phyloP scores from a whole-genome alignment of 1,140 invertebrate species.

The Drosophila subpulchrella region DNA sequence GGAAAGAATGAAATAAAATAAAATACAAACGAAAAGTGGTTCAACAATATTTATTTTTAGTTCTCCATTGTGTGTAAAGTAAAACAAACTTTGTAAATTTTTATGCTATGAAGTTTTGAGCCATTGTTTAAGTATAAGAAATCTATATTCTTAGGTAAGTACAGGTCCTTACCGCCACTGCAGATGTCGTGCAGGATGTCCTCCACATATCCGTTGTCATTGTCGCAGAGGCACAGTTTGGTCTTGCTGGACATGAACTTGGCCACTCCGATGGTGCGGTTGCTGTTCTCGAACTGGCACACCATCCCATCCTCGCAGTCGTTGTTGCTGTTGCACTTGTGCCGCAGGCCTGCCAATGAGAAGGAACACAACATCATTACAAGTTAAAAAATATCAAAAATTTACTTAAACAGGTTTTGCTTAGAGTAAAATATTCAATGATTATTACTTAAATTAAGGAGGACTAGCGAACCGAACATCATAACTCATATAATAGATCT shows the following conservation, averaged over 20 bases:
- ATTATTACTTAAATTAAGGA: no score
- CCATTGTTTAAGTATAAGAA: no score
- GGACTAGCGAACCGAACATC: no score
- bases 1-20: neutral
- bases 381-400: neutral
- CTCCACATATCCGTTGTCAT: slow-evolving; percentile 86
- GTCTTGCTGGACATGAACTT: slow-evolving; percentile 81
- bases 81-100: no score
- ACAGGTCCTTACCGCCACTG: slow-evolving; percentile 84
- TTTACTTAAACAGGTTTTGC: no score
- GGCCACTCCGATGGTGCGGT: slow-evolving; percentile 83
- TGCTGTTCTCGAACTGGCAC: slow-evolving; percentile 85
- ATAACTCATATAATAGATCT: no score
- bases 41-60: neutral
- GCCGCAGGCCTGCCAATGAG: slow-evolving; percentile 84
- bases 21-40: neutral
- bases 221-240: slow-evolving; percentile 86
- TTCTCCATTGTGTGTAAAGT: no score
- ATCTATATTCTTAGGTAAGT: no score
- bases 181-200: slow-evolving; percentile 85
- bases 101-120: no score
- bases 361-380: slow-evolving; percentile 3
- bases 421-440: no score
- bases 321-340: slow-evolving; percentile 85
- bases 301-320: slow-evolving; percentile 86